A percentile compares a stretch with the other conserved stretches of the same genome.
These are phyloP conservation scores for Cyprinodon diabolis DNA, from an alignment of 2,797 vertebrate genomes.

Conservation along the genomic window DNA sequence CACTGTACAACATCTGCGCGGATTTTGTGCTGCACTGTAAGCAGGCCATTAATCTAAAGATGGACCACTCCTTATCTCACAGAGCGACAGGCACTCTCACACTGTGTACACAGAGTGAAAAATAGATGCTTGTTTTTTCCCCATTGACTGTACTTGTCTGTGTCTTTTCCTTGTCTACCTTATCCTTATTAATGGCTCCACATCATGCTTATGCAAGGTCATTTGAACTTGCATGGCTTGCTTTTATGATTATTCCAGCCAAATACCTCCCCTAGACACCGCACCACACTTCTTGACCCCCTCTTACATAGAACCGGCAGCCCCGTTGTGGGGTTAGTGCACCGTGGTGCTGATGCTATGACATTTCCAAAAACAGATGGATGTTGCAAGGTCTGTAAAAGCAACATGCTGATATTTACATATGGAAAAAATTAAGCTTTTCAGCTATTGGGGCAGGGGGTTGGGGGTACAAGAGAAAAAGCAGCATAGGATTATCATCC, in stretches of 20 bases:
- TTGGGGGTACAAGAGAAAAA: constrained; percentile 18
- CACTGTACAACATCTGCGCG: constrained; percentile 57
- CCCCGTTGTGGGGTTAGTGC: constrained; percentile 57
- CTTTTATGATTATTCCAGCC: constrained; percentile 24
- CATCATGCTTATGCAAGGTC: constrained; percentile 42
- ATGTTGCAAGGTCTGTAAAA: constrained; percentile 61
- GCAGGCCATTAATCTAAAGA: constrained; percentile 73
- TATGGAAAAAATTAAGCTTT: constrained; percentile 55
- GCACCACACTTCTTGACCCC: constrained; percentile 52
- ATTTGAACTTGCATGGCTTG: constrained; percentile 47
- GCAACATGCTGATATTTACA: constrained; percentile 72
- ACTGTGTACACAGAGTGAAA: constrained; percentile 60
- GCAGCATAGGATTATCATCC: constrained; percentile 49
- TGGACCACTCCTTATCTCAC: constrained; percentile 65
- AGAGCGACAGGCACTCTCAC: constrained; percentile 58
- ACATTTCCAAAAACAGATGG: constrained; percentile 73
- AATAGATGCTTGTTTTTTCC: constrained; percentile 52
- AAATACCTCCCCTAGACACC: constrained; percentile 49
- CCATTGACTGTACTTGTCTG: constrained; percentile 42
- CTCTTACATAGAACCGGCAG: constrained; percentile 36
- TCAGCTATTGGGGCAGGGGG: constrained; percentile 23
- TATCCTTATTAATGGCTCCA: constrained; percentile 41
- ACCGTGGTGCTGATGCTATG: constrained; percentile 57
- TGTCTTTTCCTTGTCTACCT: constrained; percentile 32
- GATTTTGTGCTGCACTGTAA: constrained; percentile 60